Base-by-base conservation (phyloP, 30 jellyfish, hydroid and myxozoan species). In the Mastigias papua region DNA sequence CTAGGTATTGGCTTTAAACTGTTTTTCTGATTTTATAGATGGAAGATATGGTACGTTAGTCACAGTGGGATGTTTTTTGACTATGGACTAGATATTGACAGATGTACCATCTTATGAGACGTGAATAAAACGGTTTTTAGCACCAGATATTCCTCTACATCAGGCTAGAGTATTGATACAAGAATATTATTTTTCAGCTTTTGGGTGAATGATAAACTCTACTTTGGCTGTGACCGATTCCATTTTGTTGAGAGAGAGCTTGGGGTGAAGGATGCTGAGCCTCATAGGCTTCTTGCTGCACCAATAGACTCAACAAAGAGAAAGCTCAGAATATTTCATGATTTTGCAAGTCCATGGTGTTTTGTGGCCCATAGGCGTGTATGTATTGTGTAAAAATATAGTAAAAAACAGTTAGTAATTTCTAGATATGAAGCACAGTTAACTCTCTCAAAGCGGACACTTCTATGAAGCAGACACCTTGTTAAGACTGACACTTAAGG, bases 291-390 rank as follows among this genome's bases (percentile, higher is more conserved):
- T n/a, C 42, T 84, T 21, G 31, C 26, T 6, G 26, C 63, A 13
- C 95, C 97, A 34, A 35, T 31, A 2, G 76, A 71, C 31, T 80
- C 79, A 21, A 0, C 66, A 29, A 62, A 73, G 78, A 72, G 68
- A 21, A 94, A 90, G 60, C 63, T 94, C 82, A 94, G 79, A 57
- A 73, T 94, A 33, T 94, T 69, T 73, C 92, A 81, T 70, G 99
- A 94, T 79, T 84, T 94, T 82, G 90, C 97, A 46, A 94, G 99
- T 75, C 99, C 99, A 0, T 94, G 97, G 97, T 73, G 98, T 46
- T 84, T 42, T 75, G 54, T 94, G 19, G 97, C 88, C 2, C 26
- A 64, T 37, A 87, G 86, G 22, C 91, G 74, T 75, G 98, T 92
- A 77, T 21, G 87, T 63, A 22, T 25, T 63, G 54, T 15, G 0